Evolutionary conservation across 1,140 invertebrate genomes (phyloP), one percentile per base, ranked within the genome.

Genomic region (Globodera ellingtonae): DNA sequence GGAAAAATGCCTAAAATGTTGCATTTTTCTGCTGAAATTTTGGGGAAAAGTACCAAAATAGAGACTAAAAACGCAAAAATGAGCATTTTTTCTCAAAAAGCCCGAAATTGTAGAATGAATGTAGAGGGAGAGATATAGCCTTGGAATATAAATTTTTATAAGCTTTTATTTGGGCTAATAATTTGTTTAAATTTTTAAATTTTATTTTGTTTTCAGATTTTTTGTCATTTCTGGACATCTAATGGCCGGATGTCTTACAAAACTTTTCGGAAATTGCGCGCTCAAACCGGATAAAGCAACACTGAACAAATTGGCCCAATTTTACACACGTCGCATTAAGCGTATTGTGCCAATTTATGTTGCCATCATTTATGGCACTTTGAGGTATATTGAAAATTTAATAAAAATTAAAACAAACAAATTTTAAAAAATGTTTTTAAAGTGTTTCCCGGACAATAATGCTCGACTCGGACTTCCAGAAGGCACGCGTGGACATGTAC

Each of bases 171-270:
- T n/a, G n/a, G 3, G 35, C 35, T 35, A 2, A 35, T 35, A 35
- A 35, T 35, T 35, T 35, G 35, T 35, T 35, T 3, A 35, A 35
- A 35, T 35, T 35, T 35, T 35, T 35, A 24, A 35, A 35, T 35
- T 48, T 50, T 18, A 24, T 35, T 62, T 47, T 62, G 24, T 59
- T 84, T 87, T 78, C 48, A 87, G 86, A 9, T 85, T 85, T 66
- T 85, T 86, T 65, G 84, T 85, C 9, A 80, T 85, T 69, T 85
- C 84, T 50, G 84, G 84, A 15, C 86, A 88, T 66, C 78, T 85
- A 50, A 85, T 87, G 84, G 79, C 80, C 56, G 48, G 72, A n/a
- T 71, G 81, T 67, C 71, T 85, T n/a, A 52, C 75, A 13, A 75
- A 80, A 10, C n/a, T 65, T 35, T 10, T 10, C 10, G 67, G 48